phyloP scores from a whole-genome alignment of 1,140 invertebrate species.

The Sinella curviseta region DNA sequence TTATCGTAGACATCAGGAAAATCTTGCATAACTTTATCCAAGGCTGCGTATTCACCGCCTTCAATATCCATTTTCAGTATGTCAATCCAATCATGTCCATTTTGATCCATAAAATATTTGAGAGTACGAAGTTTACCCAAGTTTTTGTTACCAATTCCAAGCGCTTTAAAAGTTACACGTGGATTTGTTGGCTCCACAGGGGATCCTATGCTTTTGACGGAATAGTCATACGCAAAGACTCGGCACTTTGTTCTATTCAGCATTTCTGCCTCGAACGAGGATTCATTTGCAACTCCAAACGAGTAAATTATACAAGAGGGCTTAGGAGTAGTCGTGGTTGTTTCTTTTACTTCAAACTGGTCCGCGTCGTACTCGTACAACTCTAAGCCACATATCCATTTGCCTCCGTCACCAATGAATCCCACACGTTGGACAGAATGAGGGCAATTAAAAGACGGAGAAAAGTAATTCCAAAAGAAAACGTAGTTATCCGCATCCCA shows the following conservation, averaged over 20 bases:
- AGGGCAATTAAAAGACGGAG: conserved; percentile 31
- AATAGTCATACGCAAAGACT: conserved; percentile 26
- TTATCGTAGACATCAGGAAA: too few species aligned
- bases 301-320: conserved; percentile 30
- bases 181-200: not conserved
- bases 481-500: conserved; percentile 14
- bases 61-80: conserved; percentile 42
- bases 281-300: conserved; percentile 32
- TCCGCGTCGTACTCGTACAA: not conserved
- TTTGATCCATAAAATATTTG: not conserved
- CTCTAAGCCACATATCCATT: conserved; percentile 32
- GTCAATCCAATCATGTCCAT: conserved; percentile 26
- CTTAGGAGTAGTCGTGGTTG: not conserved
- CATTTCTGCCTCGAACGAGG: conserved; percentile 34
- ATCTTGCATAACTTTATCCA: conserved; percentile 31
- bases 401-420: conserved; percentile 29
- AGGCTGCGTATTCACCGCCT: conserved; percentile 16
- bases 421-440: conserved; percentile 29
- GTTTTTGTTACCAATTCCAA: conserved; percentile 14
- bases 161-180: not conserved
- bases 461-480: conserved; percentile 32
- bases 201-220: conserved; percentile 10
- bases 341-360: not conserved
- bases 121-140: not conserved
- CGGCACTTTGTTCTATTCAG: conserved; percentile 28